Percentiles rank a stretch among this genome's conserved stretches.
Conservation (phyloP, 2,113 vertebrate genomes). For the Pangasianodon gigas region DNA sequence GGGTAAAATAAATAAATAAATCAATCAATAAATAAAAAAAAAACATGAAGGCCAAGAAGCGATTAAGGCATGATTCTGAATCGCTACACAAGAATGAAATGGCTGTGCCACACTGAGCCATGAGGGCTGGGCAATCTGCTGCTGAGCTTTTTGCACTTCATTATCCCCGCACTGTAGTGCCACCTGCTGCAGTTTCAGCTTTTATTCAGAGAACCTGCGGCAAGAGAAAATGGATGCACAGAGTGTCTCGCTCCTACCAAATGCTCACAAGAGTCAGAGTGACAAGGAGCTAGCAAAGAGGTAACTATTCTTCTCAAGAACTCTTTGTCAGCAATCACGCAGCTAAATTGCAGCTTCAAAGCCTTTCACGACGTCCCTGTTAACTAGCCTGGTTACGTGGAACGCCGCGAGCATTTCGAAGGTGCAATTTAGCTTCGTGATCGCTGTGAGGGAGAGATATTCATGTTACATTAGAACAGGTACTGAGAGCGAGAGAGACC, state of each 20-base stretch:
- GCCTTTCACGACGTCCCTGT: neutral
- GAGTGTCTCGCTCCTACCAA: neutral
- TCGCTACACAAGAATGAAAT: constrained; percentile 23
- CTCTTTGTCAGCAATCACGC: constrained; percentile 14
- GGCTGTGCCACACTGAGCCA: constrained; percentile 10
- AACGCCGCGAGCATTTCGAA: neutral
- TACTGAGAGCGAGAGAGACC: neutral
- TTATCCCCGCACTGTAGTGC: constrained; percentile 28
- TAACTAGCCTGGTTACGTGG: constrained; percentile 9
- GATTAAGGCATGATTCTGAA: constrained; percentile 31
- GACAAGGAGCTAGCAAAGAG: neutral
- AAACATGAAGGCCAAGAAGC: neutral
- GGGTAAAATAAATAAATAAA: neutral
- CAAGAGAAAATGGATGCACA: constrained; percentile 18
- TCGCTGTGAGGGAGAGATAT: constrained; percentile 3
- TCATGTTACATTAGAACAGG: neutral
- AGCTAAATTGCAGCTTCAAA: constrained; percentile 24
- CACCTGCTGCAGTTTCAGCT: constrained; percentile 22
- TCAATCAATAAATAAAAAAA: neutral
- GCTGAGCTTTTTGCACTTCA: constrained; percentile 34
- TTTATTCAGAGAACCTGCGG: neutral
- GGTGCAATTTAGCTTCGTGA: neutral
- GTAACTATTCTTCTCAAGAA: constrained; percentile 18
- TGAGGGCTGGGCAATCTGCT: constrained; percentile 24
- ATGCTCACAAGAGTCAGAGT: constrained; percentile 24